A percentile compares a stretch with the other conserved stretches of the same genome.
Evolutionary conservation across 2,113 vertebrate genomes (phyloP).

Genomic region (Gambusia affinis): DNA sequence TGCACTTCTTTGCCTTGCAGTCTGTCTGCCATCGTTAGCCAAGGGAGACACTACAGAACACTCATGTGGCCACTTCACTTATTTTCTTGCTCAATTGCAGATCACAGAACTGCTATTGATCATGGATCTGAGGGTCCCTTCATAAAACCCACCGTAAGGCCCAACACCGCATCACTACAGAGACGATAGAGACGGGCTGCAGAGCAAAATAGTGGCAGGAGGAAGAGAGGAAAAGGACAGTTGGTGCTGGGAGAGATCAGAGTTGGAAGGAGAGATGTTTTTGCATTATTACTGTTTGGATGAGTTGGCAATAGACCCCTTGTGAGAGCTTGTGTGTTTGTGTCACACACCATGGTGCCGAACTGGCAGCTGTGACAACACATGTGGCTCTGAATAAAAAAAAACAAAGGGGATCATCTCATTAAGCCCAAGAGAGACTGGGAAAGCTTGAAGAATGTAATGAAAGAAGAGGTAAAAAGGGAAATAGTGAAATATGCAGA

Average conservation of each 20-base stretch:
- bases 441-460: slow-evolving; percentile 18
- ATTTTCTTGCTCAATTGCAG: slow-evolving; percentile 28
- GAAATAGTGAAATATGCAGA: slow-evolving; percentile 42
- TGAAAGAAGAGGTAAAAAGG: slow-evolving; percentile 10
- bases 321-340: slow-evolving; percentile 30
- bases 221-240: slow-evolving; percentile 1
- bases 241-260: slow-evolving; percentile 10
- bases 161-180: slow-evolving; percentile 22
- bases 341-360: slow-evolving; percentile 18
- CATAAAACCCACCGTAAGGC: slow-evolving; percentile 6
- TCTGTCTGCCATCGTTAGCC: slow-evolving; percentile 48
- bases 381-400: slow-evolving; percentile 57
- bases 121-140: slow-evolving; percentile 37
- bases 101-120: slow-evolving; percentile 52
- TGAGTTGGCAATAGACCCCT: slow-evolving; percentile 42
- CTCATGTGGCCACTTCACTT: slow-evolving; percentile 22
- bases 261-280: slow-evolving; percentile 15
- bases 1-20: slow-evolving; percentile 20
- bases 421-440: slow-evolving; percentile 55
- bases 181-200: slow-evolving; percentile 5
- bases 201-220: neutral
- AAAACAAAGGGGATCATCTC: slow-evolving; percentile 58
- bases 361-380: slow-evolving; percentile 49
- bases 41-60: slow-evolving; percentile 29
- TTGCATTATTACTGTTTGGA: slow-evolving; percentile 50